Evolutionary conservation across 1,140 invertebrate species (phyloP).

Genomic region (Popillia japonica): DNA sequence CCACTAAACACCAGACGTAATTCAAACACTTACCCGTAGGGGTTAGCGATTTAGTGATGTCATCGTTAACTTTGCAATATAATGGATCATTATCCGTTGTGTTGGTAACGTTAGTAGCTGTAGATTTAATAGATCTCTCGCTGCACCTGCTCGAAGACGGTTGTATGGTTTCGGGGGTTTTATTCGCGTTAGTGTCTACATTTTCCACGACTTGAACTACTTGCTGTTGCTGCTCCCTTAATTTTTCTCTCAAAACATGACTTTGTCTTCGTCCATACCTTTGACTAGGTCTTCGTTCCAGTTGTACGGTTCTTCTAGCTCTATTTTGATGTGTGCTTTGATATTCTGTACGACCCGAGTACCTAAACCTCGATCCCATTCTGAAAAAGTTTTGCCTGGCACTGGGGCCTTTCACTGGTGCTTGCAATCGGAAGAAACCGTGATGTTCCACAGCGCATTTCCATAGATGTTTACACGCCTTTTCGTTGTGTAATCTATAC

Average conservation of each 20-base stretch:
- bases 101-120: constrained; percentile 45
- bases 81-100: constrained; percentile 53
- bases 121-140: constrained; percentile 53
- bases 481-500: constrained; percentile 88
- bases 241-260: constrained; percentile 73
- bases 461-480: constrained; percentile 99
- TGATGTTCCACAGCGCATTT: constrained; percentile 99
- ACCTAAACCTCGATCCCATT: constrained; percentile 95
- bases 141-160: constrained; percentile 54
- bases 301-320: constrained; percentile 89
- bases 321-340: constrained; percentile 91
- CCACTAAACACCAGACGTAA: neutral
- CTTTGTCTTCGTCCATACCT: constrained; percentile 84
- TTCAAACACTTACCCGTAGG: constrained; percentile 21
- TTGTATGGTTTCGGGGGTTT: constrained; percentile 41
- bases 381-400: constrained; percentile 95
- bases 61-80: constrained; percentile 56
- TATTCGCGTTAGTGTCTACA: constrained; percentile 39
- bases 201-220: constrained; percentile 7
- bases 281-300: constrained; percentile 95
- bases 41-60: constrained; percentile 53
- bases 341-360: constrained; percentile 94
- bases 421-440: constrained; percentile 95
- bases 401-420: constrained; percentile 87
- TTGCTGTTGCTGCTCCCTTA: constrained; percentile 58